These are phyloP conservation scores for Eleginops maclovinus DNA, from an alignment of 2,113 vertebrate species.

Conservation along the genomic window DNA sequence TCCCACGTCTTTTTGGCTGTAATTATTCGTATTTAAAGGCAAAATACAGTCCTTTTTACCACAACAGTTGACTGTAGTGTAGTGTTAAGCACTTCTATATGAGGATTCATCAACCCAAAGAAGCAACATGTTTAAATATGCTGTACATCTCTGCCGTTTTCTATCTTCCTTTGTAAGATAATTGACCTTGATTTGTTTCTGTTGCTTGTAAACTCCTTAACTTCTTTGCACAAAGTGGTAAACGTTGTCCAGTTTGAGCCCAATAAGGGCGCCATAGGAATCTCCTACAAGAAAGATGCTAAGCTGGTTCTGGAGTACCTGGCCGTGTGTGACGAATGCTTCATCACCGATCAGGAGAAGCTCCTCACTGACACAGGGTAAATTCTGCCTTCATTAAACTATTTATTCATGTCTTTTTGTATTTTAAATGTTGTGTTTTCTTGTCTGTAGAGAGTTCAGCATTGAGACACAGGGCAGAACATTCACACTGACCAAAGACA, in stretches of 20 bases:
- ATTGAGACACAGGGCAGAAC: constrained; percentile 91
- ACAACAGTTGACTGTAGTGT: too few relatives aligned
- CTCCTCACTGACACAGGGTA: constrained; percentile 89
- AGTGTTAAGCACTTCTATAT: too few relatives aligned
- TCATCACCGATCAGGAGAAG: constrained; percentile 88
- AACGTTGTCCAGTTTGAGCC: constrained; percentile 92
- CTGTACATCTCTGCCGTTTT: neutral
- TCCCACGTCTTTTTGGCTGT: too few relatives aligned
- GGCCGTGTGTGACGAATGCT: constrained; percentile 88
- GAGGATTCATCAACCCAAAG: too few relatives aligned
- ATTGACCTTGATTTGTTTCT: neutral
- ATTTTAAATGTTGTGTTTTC: neutral
- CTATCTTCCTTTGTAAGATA: neutral
- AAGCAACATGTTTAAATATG: too few relatives aligned
- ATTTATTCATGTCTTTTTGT: neutral
- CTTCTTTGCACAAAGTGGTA: constrained; percentile 85
- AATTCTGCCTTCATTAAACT: constrained; percentile 25
- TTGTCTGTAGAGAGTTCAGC: constrained; percentile 88
- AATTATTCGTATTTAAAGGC: too few relatives aligned
- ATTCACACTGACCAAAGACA: constrained; percentile 91
- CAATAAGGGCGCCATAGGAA: constrained; percentile 92
- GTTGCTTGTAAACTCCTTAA: constrained; percentile 62
- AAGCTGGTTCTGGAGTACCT: constrained; percentile 92
- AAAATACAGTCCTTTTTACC: too few relatives aligned
- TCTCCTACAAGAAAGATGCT: constrained; percentile 93